Base-by-base conservation (phyloP, 2,797 vertebrate species). In the Emydoidea blandingii region DNA sequence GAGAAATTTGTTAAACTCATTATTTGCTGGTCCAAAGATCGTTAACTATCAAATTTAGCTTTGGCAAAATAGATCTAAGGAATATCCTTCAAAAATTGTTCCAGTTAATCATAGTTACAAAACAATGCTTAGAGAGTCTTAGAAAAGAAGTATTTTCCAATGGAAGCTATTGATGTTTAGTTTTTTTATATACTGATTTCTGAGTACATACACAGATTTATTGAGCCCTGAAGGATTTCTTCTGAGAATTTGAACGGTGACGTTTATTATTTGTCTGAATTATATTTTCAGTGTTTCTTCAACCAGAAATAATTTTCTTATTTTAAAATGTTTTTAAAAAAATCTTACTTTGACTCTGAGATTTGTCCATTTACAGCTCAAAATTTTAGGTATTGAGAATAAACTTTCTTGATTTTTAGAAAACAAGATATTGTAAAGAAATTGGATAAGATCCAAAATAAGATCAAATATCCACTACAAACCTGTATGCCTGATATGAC, bases 1-100 rank as follows among this genome's bases (percentile, higher is more conserved):
- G 87, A 91, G 44, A 85, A 96, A 94, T 94, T 86, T 59, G n/a
- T 82, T 91, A 88, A 80, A 93, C 89, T 96, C 92, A 62, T 95
- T 94, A 96, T 96, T 92, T 93, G 81, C 47, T 86, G 54, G 81
- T 50, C 76, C 87, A 79, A 79, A 49, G 90, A 94, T 82, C 62
- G n/a, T 56, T 76, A 56, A 15, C 65, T 87, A 94, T 87, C 29
- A 85, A 79, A 94, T 88, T 82, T 50, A 92, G 12, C 65, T 81
- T 81, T 90, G 54, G 65, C 49, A 62, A 82, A 88, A 85, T 47
- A 72, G 85, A 72, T 91, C 34, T 89, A 65, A 94, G 87, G 93
- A 96, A 90, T 96, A 84, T 79, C 82, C 84, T 81, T 90, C 80
- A n/a, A 91, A 89, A 90, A 96, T 90, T 85, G 62, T 80, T 82